Evolutionary conservation across 1,140 invertebrate species (phyloP).

Genomic region (Tribolium madens): DNA sequence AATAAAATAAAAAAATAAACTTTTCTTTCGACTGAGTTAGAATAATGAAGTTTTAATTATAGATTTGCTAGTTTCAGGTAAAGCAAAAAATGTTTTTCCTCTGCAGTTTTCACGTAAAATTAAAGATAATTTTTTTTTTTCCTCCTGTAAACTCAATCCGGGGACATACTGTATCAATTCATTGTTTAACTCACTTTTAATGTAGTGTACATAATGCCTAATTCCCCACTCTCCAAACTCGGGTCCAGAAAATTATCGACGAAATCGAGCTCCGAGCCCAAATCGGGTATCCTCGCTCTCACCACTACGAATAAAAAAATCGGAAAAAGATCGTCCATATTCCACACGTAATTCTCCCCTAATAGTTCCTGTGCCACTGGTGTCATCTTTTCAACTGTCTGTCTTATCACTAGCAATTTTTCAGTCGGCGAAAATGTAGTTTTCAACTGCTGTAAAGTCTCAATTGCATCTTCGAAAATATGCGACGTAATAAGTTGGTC

Average conservation of each 20-base stretch:
- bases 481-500: constrained; percentile 39
- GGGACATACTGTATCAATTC: too few relatives aligned
- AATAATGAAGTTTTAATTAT: too few relatives aligned
- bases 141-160: too few relatives aligned
- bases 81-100: too few relatives aligned
- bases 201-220: constrained; percentile 88
- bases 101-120: too few relatives aligned
- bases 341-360: constrained; percentile 76
- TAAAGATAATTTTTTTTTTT: too few relatives aligned
- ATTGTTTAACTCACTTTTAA: constrained; percentile 71
- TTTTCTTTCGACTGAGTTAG: too few relatives aligned
- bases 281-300: constrained; percentile 81
- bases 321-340: constrained; percentile 89
- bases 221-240: constrained; percentile 79
- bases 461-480: constrained; percentile 75
- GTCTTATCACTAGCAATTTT: constrained; percentile 81
- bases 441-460: constrained; percentile 81
- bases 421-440: constrained; percentile 84
- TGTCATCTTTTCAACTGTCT: constrained; percentile 83
- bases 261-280: constrained; percentile 88
- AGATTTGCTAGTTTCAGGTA: too few relatives aligned
- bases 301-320: constrained; percentile 89
- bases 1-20: too few relatives aligned
- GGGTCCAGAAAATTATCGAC: constrained; percentile 87
- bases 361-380: constrained; percentile 72